A percentile compares a stretch with the other conserved stretches of the same genome.
Conservation (phyloP, 2,888 invertebrate genomes). For the Machimus rusticus region DNA sequence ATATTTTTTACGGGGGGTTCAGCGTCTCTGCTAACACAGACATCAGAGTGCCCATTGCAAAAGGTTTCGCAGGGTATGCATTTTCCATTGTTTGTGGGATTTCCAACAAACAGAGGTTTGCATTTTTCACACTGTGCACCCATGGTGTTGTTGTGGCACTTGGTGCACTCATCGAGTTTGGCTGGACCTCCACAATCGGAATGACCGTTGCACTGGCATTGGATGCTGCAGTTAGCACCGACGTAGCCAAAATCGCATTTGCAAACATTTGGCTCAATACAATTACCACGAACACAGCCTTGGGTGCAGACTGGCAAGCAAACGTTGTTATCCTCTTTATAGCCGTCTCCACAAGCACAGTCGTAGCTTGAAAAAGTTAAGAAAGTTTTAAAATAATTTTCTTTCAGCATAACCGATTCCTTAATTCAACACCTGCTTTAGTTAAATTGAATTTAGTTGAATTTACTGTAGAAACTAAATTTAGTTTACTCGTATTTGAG, state of each 20-base stretch:
- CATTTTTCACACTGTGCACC: constrained; percentile 93
- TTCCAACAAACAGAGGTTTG: constrained; percentile 88
- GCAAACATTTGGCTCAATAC: constrained; percentile 83
- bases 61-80: constrained; percentile 89
- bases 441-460: too few species aligned
- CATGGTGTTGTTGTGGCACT: constrained; percentile 92
- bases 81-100: constrained; percentile 82
- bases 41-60: constrained; percentile 87
- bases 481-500: too few species aligned
- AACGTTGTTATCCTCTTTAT: constrained; percentile 70
- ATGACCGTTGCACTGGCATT: constrained; percentile 95
- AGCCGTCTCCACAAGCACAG: constrained; percentile 83
- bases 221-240: constrained; percentile 90
- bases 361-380: constrained; percentile 65
- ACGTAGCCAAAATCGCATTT: constrained; percentile 94
- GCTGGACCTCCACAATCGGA: constrained; percentile 90
- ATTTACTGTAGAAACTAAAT: too few species aligned
- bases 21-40: constrained; percentile 73
- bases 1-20: constrained; percentile 64
- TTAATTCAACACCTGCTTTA: too few species aligned
- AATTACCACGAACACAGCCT: constrained; percentile 86
- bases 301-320: constrained; percentile 84
- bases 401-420: too few species aligned
- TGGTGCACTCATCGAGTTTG: constrained; percentile 79
- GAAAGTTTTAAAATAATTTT: not conserved